A percentile compares a stretch with the other conserved stretches of the same genome.
phyloP scores from a whole-genome alignment of 2,888 invertebrate species.

The Ophraella communa region DNA sequence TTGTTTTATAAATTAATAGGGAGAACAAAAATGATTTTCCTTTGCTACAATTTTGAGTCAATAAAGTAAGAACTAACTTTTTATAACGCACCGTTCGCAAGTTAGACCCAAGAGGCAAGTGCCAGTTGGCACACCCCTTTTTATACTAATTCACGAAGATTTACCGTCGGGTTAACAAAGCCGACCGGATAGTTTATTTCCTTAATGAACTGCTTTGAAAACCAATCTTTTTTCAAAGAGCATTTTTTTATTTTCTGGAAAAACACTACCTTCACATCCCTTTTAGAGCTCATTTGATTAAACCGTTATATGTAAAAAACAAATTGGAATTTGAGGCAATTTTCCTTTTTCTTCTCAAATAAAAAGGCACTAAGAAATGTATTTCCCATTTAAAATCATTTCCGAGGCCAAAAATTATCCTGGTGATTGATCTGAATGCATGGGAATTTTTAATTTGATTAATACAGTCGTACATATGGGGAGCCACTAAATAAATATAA shows the following conservation, averaged over 20 bases:
- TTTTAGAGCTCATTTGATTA: constrained; percentile 10
- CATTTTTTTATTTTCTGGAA: constrained; percentile 7
- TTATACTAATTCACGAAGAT: constrained; percentile 46
- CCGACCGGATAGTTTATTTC: constrained; percentile 46
- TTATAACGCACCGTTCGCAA: not conserved
- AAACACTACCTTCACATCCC: constrained; percentile 6
- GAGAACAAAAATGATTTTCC: too few relatives aligned
- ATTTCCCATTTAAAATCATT: too few relatives aligned
- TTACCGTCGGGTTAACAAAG: constrained; percentile 44
- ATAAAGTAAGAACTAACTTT: not conserved
- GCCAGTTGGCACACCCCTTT: constrained; percentile 34
- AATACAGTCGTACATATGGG: too few relatives aligned
- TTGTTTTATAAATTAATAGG: too few relatives aligned
- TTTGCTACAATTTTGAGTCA: not conserved
- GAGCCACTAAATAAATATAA: too few relatives aligned
- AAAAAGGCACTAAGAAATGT: too few relatives aligned
- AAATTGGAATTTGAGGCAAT: too few relatives aligned
- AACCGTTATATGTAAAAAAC: not conserved
- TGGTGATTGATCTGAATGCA: too few relatives aligned
- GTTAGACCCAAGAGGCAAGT: not conserved
- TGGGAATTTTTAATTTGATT: too few relatives aligned
- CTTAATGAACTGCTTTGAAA: constrained; percentile 35
- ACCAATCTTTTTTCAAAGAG: constrained; percentile 1
- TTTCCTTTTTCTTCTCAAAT: too few relatives aligned
- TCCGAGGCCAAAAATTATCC: too few relatives aligned